These are phyloP conservation scores for Napeogenes sylphis DNA, from an alignment of 2,888 invertebrate genomes.

Conservation along the genomic window DNA sequence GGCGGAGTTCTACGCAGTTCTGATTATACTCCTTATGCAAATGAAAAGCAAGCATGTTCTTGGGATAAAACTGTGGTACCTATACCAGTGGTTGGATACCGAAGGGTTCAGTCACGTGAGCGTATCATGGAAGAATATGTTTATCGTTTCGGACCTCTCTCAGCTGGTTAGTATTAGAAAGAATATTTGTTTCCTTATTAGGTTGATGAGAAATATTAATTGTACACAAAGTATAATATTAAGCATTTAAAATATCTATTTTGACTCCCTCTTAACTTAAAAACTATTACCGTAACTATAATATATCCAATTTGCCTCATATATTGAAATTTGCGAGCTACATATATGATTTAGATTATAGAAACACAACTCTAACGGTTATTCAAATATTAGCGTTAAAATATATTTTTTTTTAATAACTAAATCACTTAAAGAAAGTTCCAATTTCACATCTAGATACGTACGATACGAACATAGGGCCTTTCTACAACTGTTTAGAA, in stretches of 20 bases:
- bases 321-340: too few relatives aligned
- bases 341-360: too few relatives aligned
- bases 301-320: too few relatives aligned
- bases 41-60: slow-evolving; percentile 27
- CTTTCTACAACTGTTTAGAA: not conserved
- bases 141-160: slow-evolving; percentile 36
- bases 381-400: too few relatives aligned
- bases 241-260: not conserved
- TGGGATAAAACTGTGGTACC: slow-evolving; percentile 26
- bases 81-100: slow-evolving; percentile 38
- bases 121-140: slow-evolving; percentile 34
- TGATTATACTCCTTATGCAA: slow-evolving; percentile 37
- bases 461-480: too few relatives aligned
- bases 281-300: too few relatives aligned
- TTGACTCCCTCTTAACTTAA: too few relatives aligned
- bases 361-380: too few relatives aligned
- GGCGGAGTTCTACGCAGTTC: slow-evolving; percentile 40
- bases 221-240: not conserved
- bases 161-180: slow-evolving; percentile 35
- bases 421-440: too few relatives aligned
- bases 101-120: slow-evolving; percentile 36
- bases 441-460: too few relatives aligned
- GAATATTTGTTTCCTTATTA: not conserved
- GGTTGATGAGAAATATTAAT: too few relatives aligned
- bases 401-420: too few relatives aligned